Evolutionary conservation across 35 echinoderm and acorn worm genomes (phyloP).

Genomic region (Diadema setosum): DNA sequence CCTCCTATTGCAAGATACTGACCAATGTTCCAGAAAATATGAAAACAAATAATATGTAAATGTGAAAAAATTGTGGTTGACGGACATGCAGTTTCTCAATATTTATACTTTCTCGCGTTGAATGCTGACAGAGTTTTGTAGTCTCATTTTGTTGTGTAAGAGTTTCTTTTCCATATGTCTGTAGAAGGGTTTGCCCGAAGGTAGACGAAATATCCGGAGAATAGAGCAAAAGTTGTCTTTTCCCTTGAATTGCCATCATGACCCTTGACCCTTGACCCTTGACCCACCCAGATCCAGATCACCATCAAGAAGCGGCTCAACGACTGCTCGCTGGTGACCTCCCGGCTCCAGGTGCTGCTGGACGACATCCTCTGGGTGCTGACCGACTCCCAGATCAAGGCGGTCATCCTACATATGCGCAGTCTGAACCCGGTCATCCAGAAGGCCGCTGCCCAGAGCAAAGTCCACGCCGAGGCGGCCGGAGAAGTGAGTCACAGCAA

Average conservation of each 20-base stretch:
- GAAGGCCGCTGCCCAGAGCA: conserved; percentile 86
- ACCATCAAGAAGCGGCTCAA: conserved; percentile 80
- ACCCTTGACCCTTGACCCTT: background rate
- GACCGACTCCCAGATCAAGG: conserved; percentile 95
- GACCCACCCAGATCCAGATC: conserved; percentile 59
- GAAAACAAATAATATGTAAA: no score
- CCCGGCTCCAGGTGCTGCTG: conserved; percentile 79
- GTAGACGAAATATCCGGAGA: no score
- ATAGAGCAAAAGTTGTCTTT: no score
- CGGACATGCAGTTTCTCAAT: no score
- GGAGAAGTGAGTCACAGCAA: conserved; percentile 76
- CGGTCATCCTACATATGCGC: conserved; percentile 77
- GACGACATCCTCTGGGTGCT: conserved; percentile 97
- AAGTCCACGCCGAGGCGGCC: conserved; percentile 73
- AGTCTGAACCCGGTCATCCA: conserved; percentile 92
- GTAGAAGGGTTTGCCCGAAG: no score
- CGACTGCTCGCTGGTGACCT: conserved; percentile 85
- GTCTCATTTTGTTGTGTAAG: no score
- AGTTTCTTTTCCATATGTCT: no score
- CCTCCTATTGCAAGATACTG: no score
- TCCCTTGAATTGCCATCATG: background rate
- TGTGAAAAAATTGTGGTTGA: no score
- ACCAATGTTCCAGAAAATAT: no score
- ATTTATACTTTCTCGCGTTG: no score
- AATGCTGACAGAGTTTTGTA: no score